Evolutionary conservation across 2,113 vertebrate genomes (phyloP), one percentile per base, ranked within the genome.

Genomic region (Chamaetylas fuelleborni): DNA sequence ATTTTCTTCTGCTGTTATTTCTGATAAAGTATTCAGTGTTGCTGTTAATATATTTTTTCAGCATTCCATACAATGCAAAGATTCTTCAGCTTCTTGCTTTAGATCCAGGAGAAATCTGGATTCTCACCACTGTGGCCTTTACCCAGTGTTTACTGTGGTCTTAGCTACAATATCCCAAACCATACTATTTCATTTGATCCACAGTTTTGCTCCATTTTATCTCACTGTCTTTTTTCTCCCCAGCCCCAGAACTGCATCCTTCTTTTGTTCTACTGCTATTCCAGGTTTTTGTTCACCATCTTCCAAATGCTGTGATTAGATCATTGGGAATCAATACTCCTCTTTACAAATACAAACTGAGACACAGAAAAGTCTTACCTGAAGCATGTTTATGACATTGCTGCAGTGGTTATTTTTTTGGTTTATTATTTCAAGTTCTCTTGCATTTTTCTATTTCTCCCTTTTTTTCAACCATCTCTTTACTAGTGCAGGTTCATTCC

Each of bases 101-200:
- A 86, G 33, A 78, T 91, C 25, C 9, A 81, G 69, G 60, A 91
- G 51, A 92, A 95, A 92, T 67, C 65, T 82, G 85, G 81, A 89
- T 94, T 92, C 53, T 95, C 66, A 95, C 87, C 92, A 53, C 50
- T 54, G 84, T 95, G 95, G 87, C 95, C 95, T 92, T 95, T 84
- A 81, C 42, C 90, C 26, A 36, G 54, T 90, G 57, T 88, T 88
- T 70, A 65, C 40, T 71, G 31, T 74, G 8, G 12, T 86, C 24
- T 81, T 85, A 66, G 13, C 43, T 92, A 8, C 47, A 47, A 5
- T 53, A 91, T 91, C 38, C 61, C 62, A 89, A 71, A 71, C 12
- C 1, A 0, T 45, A 9, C 16, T 86, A 6, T 80, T 91, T 36
- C 10, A 25, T 92, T 85, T 79, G 36, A 60, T 53, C 56, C n/a